Percentiles rank a stretch among this genome's conserved stretches.
Evolutionary conservation across 2,113 vertebrate genomes (phyloP).

Genomic region (Apaloderma vittatum): DNA sequence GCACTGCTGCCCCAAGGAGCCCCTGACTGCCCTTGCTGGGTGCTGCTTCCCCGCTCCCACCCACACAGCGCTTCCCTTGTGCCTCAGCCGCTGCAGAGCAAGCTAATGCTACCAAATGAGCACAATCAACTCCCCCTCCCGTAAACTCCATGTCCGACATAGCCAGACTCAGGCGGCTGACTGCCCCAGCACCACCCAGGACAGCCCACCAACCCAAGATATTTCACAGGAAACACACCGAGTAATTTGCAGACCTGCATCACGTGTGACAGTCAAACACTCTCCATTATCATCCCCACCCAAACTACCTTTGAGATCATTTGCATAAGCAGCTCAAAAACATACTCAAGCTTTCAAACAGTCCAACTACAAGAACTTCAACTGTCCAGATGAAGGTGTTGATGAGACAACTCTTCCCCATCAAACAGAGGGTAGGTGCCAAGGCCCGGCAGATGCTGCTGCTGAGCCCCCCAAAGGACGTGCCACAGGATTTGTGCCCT

Average conservation of each 20-base stretch:
- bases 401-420: neutral
- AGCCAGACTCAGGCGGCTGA: neutral
- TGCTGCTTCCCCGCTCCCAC: neutral
- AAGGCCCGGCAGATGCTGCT: neutral
- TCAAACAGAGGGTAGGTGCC: neutral
- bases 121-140: neutral
- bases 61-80: neutral
- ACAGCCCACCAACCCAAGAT: neutral
- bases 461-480: accelerated
- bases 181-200: neutral
- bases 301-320: neutral
- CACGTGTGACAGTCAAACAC: neutral
- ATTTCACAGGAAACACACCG: neutral
- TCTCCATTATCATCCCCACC: neutral
- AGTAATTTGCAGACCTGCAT: neutral
- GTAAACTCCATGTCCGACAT: too few relatives aligned
- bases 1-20: neutral
- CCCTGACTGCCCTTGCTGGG: too few relatives aligned
- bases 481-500: accelerated
- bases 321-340: neutral
- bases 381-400: neutral
- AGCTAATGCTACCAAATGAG: neutral
- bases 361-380: neutral
- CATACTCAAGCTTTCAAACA: neutral
- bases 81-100: neutral